These are phyloP conservation scores for Heliconius ethilla DNA, from an alignment of 2,888 invertebrate species.

Conservation along the genomic window DNA sequence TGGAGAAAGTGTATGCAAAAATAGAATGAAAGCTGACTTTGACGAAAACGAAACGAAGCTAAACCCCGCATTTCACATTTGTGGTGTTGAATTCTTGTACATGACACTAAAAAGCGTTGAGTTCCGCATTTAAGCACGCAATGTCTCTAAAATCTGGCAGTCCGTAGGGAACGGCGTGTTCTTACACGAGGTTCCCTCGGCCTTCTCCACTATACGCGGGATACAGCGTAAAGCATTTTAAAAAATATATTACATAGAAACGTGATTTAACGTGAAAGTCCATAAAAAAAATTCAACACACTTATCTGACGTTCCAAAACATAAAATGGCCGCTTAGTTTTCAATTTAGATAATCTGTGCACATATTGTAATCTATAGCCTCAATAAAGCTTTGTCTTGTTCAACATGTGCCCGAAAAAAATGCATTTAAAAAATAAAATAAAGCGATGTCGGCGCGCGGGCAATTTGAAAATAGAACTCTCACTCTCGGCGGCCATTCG, in stretches of 20 bases:
- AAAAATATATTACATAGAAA: neutral
- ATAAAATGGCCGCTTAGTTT: slow-evolving; percentile 24
- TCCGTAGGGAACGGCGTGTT: neutral
- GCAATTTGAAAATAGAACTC: slow-evolving; percentile 76
- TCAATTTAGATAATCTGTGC: slow-evolving; percentile 19
- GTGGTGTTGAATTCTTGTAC: neutral
- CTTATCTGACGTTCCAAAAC: slow-evolving; percentile 1
- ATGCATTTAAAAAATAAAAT: slow-evolving; percentile 56
- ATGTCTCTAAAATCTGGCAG: neutral
- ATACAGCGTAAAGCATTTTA: neutral
- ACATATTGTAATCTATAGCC: slow-evolving; percentile 22
- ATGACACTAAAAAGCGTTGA: too few relatives aligned
- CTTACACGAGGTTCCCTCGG: neutral
- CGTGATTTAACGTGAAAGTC: neutral
- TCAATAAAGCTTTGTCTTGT: slow-evolving; percentile 46
- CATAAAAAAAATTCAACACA: neutral
- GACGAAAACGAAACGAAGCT: slow-evolving; percentile 14
- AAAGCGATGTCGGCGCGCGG: slow-evolving; percentile 59
- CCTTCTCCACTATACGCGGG: too few relatives aligned
- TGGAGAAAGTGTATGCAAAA: slow-evolving; percentile 39
- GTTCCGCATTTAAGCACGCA: neutral
- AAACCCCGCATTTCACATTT: slow-evolving; percentile 14
- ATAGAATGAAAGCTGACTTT: slow-evolving; percentile 39
- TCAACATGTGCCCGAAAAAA: slow-evolving; percentile 54
- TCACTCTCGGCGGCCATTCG: slow-evolving; percentile 67